Evolutionary conservation across 2,888 invertebrate species (phyloP).

Genomic region (Chorisops tibialis): DNA sequence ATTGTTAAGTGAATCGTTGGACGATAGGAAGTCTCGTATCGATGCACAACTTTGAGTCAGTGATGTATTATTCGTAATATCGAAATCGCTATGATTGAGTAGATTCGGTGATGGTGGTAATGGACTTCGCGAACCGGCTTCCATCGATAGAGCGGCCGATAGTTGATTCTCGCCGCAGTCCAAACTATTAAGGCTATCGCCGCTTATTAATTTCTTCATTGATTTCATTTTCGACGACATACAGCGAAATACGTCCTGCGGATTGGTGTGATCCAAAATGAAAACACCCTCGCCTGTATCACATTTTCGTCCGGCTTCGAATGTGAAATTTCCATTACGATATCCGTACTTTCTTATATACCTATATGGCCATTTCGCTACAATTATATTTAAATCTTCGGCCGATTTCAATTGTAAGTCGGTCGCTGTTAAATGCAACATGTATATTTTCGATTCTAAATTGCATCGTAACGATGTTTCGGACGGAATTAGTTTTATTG

Average conservation of each 20-base stretch:
- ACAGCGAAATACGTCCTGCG: conserved; percentile 78
- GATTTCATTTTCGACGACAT: conserved; percentile 80
- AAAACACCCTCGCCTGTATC: conserved; percentile 82
- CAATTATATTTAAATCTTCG: conserved; percentile 59
- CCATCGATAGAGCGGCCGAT: conserved; percentile 71
- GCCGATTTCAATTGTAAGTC: conserved; percentile 70
- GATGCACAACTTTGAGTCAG: conserved; percentile 46
- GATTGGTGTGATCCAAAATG: conserved; percentile 74
- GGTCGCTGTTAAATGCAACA: conserved; percentile 69
- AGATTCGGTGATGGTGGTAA: conserved; percentile 63
- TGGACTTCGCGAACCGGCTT: conserved; percentile 78
- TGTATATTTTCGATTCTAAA: conserved; percentile 67
- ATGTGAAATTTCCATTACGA: conserved; percentile 79
- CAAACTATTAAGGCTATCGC: conserved; percentile 61
- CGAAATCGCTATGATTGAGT: conserved; percentile 44
- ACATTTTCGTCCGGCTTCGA: conserved; percentile 84
- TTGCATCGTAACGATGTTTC: conserved; percentile 76
- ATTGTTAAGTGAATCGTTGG: conserved; percentile 48
- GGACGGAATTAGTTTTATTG: conserved; percentile 72
- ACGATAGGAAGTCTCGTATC: conserved; percentile 46
- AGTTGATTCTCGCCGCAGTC: conserved; percentile 75
- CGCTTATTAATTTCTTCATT: conserved; percentile 78
- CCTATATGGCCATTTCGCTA: conserved; percentile 78
- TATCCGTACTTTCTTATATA: conserved; percentile 83
- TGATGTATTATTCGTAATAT: conserved; percentile 36